phyloP scores from a whole-genome alignment of 1,140 invertebrate species.

The Bicyclus anynana region DNA sequence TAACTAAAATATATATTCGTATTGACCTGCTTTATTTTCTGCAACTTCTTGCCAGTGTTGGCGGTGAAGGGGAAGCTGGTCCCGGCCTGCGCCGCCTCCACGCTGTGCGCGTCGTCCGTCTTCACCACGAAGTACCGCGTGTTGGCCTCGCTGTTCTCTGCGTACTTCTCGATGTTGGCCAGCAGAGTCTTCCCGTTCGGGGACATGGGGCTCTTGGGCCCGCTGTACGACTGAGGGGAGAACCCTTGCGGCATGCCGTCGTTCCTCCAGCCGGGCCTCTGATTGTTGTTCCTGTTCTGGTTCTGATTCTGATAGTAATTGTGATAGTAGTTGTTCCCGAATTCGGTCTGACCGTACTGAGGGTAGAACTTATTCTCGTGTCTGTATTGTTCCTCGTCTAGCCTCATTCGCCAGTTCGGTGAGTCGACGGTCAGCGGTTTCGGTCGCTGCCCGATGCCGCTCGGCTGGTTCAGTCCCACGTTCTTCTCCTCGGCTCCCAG shows the following conservation, averaged over 20 bases:
- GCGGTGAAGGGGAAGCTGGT: constrained; percentile 64
- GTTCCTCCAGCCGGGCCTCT: constrained; percentile 40
- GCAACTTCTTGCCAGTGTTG: constrained; percentile 69
- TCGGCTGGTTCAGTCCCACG: constrained; percentile 84
- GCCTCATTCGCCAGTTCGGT: constrained; percentile 44
- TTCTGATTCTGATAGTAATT: constrained; percentile 37
- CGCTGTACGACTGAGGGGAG: constrained; percentile 41
- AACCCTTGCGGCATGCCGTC: constrained; percentile 43
- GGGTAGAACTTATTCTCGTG: constrained; percentile 45
- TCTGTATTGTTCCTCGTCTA: constrained; percentile 45
- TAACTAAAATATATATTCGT: too few species aligned
- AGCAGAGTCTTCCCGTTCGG: constrained; percentile 55
- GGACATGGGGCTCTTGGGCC: constrained; percentile 54
- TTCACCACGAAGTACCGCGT: constrained; percentile 66
- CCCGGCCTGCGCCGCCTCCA: constrained; percentile 56
- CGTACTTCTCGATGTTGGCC: constrained; percentile 67
- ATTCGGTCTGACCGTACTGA: constrained; percentile 39
- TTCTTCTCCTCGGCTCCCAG: constrained; percentile 85
- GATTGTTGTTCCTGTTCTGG: constrained; percentile 41
- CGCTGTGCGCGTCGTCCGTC: constrained; percentile 50
- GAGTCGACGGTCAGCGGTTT: constrained; percentile 80
- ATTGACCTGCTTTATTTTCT: constrained; percentile 68
- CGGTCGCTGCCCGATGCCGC: constrained; percentile 87
- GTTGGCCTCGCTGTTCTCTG: constrained; percentile 37
- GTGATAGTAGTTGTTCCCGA: constrained; percentile 41